These are phyloP conservation scores for Matsumyia berberina DNA, from an alignment of 2,888 invertebrate species.

Conservation along the genomic window DNA sequence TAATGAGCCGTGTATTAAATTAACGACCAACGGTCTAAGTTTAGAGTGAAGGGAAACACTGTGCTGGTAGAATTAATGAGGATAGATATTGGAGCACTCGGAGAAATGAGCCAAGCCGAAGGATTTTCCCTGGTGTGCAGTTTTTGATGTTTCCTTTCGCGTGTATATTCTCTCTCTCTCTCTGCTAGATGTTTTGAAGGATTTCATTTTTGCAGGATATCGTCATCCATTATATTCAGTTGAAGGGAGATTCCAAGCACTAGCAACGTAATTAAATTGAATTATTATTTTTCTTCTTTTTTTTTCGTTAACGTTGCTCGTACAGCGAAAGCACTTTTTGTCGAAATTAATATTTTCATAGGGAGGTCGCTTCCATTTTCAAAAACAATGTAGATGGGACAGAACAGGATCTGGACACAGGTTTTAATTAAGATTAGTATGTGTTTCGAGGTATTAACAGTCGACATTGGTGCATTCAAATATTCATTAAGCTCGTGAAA, in stretches of 20 bases:
- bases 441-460: too few species aligned
- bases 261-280: constrained; percentile 27
- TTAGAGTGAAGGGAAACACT: neutral
- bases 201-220: constrained; percentile 18
- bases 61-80: constrained; percentile 13
- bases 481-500: too few species aligned
- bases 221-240: constrained; percentile 8
- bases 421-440: too few species aligned
- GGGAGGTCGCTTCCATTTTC: too few species aligned
- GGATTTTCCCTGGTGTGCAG: constrained; percentile 13
- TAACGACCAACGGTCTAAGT: constrained; percentile 25
- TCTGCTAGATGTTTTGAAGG: constrained; percentile 18
- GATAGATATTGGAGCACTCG: neutral
- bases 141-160: neutral
- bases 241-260: neutral
- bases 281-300: neutral
- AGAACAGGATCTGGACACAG: too few species aligned
- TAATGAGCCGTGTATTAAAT: constrained; percentile 33
- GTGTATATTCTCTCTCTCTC: neutral
- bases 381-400: too few species aligned
- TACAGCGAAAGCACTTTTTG: too few species aligned
- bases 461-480: too few species aligned
- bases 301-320: neutral
- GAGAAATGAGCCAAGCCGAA: constrained; percentile 19
- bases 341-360: neutral